phyloP scores from a whole-genome alignment of 2,888 invertebrate species.

The Agrilus biguttatus region DNA sequence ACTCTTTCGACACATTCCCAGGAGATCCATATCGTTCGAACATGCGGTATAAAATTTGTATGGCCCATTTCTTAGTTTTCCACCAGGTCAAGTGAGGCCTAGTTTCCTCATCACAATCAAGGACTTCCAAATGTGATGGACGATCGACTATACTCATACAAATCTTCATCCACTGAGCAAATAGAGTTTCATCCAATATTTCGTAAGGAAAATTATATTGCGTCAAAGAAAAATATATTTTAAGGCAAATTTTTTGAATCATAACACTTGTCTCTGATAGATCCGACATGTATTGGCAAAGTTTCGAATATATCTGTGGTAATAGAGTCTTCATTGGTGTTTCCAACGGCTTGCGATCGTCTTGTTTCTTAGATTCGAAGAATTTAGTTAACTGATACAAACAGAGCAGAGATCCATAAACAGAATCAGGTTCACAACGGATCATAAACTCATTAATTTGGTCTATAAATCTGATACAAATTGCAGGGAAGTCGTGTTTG shows the following conservation, averaged over 20 bases:
- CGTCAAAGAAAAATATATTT: constrained; percentile 81
- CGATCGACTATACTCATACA: constrained; percentile 54
- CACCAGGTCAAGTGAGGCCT: constrained; percentile 86
- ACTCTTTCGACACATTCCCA: constrained; percentile 80
- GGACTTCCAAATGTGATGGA: constrained; percentile 69
- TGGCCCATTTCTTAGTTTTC: constrained; percentile 99
- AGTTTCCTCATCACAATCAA: constrained; percentile 77
- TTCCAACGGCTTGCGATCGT: constrained; percentile 78
- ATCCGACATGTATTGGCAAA: constrained; percentile 66
- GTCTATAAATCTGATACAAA: constrained; percentile 92
- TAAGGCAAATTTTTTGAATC: constrained; percentile 86
- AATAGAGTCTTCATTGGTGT: constrained; percentile 91
- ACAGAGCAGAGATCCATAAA: constrained; percentile 84
- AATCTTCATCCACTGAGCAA: constrained; percentile 96
- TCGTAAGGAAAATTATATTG: constrained; percentile 73
- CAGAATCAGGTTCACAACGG: constrained; percentile 59
- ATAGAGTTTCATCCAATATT: constrained; percentile 74
- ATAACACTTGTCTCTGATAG: constrained; percentile 75
- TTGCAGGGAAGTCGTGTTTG: constrained; percentile 87
- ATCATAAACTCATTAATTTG: constrained; percentile 45
- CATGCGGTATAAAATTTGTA: constrained; percentile 81
- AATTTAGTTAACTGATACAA: constrained; percentile 91
- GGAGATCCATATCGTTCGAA: constrained; percentile 98
- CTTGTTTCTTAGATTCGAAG: constrained; percentile 77
- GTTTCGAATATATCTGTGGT: constrained; percentile 80